Conservation (phyloP, 2,113 vertebrate species). For the Pollachius pollachius region DNA sequence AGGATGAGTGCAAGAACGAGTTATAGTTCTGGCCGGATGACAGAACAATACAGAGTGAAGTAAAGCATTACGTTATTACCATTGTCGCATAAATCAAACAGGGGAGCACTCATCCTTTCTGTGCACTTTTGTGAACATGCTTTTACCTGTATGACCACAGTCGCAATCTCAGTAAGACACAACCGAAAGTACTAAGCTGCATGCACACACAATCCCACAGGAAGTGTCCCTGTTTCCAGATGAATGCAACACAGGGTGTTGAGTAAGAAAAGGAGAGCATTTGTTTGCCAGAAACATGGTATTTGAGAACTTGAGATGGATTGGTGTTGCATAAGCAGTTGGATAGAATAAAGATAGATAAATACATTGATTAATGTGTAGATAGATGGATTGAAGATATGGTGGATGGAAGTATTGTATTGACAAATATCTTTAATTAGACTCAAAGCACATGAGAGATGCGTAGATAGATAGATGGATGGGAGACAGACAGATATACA, state of each 20-base stretch:
- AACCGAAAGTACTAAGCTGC: slow-evolving; percentile 43
- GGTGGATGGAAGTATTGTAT: too few relatives aligned
- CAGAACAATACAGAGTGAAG: background rate
- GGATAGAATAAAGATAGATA: too few relatives aligned
- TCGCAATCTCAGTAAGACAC: slow-evolving; percentile 7
- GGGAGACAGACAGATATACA: too few relatives aligned
- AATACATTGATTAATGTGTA: too few relatives aligned
- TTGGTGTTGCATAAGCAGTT: too few relatives aligned
- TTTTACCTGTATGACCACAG: slow-evolving; percentile 19
- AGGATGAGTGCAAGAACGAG: slow-evolving; percentile 6
- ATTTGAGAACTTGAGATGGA: too few relatives aligned
- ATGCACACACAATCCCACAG: slow-evolving; percentile 51
- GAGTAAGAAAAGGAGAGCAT: slow-evolving; percentile 18
- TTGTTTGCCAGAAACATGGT: too few relatives aligned
- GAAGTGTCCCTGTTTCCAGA: slow-evolving; percentile 57
- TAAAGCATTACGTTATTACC: slow-evolving; percentile 8
- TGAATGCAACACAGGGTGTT: slow-evolving; percentile 43
- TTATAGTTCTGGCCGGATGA: background rate
- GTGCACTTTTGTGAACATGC: slow-evolving; percentile 16
- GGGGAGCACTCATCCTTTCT: slow-evolving; percentile 18
- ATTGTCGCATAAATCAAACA: slow-evolving; percentile 9
- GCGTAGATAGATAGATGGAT: too few relatives aligned
- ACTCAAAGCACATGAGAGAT: too few relatives aligned
- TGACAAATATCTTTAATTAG: too few relatives aligned
- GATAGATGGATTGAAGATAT: too few relatives aligned